A percentile compares a stretch with the other conserved stretches of the same genome.
Conservation (phyloP, 2,888 invertebrate species). For the Chrysina gloriosa region DNA sequence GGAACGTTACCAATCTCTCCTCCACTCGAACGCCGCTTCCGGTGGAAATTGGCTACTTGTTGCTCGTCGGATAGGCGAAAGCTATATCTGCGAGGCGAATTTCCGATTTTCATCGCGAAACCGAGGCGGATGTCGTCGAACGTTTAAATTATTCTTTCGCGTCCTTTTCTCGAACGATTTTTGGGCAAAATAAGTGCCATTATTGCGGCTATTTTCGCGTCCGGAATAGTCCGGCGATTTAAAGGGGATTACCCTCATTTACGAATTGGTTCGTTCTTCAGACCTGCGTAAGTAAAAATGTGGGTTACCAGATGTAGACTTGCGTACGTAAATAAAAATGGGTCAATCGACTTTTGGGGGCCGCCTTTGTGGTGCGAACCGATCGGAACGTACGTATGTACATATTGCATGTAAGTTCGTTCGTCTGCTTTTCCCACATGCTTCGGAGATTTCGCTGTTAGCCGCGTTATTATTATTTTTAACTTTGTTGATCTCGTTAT, state of each 20-base stretch:
- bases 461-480: no score
- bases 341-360: constrained; percentile 17
- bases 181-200: no score
- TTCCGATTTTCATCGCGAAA: constrained; percentile 30
- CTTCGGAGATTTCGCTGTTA: no score
- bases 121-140: constrained; percentile 14
- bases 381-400: neutral
- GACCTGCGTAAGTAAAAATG: neutral
- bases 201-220: no score
- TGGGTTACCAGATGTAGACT: constrained; percentile 11
- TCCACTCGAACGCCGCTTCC: constrained; percentile 19
- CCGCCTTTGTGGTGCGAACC: constrained; percentile 6
- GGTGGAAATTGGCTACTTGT: constrained; percentile 56
- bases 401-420: no score
- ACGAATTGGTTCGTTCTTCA: constrained; percentile 2
- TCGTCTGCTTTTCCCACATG: no score
- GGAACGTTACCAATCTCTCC: constrained; percentile 52
- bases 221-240: no score
- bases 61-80: constrained; percentile 46
- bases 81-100: constrained; percentile 1
- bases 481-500: no score
- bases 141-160: constrained; percentile 4
- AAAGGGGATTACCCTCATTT: no score
- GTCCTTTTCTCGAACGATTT: neutral
- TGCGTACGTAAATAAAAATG: constrained; percentile 15